Conservation (phyloP, 2,113 vertebrate species). For the Cnemophilus loriae region DNA sequence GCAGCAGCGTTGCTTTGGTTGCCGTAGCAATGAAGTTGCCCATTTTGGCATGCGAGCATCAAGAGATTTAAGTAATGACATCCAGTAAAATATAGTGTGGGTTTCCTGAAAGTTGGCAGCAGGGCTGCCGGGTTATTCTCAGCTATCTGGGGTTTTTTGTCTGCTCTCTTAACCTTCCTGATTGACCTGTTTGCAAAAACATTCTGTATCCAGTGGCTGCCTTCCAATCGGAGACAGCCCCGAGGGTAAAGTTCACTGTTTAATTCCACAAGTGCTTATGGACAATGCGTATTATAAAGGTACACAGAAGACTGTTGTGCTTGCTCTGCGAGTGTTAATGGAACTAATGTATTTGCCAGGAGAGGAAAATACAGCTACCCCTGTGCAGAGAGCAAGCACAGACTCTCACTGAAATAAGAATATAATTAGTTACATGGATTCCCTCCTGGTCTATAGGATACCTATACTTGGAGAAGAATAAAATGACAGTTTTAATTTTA, state of each 20-base stretch:
- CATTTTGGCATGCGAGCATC: background rate
- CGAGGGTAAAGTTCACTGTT: background rate
- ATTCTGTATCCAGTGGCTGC: background rate
- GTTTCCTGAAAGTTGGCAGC: background rate
- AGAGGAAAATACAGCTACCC: background rate
- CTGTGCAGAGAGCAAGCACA: background rate
- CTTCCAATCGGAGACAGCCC: background rate
- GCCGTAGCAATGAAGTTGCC: background rate
- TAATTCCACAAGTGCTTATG: conserved; percentile 1
- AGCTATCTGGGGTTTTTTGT: background rate
- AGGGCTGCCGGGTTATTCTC: background rate
- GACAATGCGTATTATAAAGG: background rate
- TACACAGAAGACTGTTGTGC: background rate
- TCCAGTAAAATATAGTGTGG: background rate
- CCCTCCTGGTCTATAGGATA: background rate
- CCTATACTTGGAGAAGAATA: background rate
- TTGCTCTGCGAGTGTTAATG: background rate
- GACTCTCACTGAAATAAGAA: too few relatives aligned
- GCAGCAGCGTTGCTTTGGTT: background rate
- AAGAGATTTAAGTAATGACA: background rate
- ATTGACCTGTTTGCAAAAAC: conserved; percentile 25
- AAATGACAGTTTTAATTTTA: background rate
- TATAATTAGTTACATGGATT: background rate
- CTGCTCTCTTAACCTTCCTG: conserved; percentile 18
- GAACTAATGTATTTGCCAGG: background rate